Percentiles rank a stretch among this genome's conserved stretches.
Evolutionary conservation across 1,140 invertebrate genomes (phyloP).

Genomic region (Drosophila willistoni): DNA sequence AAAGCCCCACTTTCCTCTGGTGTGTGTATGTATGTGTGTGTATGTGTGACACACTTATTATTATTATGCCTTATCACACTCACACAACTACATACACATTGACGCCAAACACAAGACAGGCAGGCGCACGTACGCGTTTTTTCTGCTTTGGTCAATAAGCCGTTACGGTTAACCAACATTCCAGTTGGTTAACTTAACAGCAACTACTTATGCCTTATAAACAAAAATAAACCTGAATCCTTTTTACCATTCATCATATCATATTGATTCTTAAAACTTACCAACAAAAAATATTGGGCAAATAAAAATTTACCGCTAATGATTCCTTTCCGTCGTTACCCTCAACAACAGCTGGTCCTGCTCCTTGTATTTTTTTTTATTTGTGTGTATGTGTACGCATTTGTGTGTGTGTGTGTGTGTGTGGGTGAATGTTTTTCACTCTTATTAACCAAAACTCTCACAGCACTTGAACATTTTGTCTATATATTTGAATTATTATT

Average conservation of each 20-base stretch:
- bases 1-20: conserved; percentile 33
- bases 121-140: conserved; percentile 20
- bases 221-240: conserved; percentile 3
- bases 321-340: conserved; percentile 37
- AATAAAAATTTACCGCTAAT: conserved; percentile 61
- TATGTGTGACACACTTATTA: conserved; percentile 59
- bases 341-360: conserved; percentile 62
- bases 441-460: conserved; percentile 26
- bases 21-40: conserved; percentile 1
- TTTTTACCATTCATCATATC: conserved; percentile 14
- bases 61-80: conserved; percentile 51
- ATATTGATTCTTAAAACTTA: conserved; percentile 56
- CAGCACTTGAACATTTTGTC: conserved; percentile 20
- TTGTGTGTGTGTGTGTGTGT: conserved; percentile 7
- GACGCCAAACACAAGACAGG: conserved; percentile 1
- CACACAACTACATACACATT: conserved; percentile 17
- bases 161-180: conserved; percentile 14
- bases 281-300: conserved; percentile 19
- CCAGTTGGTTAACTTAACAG: conserved; percentile 8
- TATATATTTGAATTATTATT: not conserved
- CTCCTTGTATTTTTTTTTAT: not conserved
- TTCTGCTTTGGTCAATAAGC: not conserved
- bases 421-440: conserved; percentile 29
- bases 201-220: conserved; percentile 22
- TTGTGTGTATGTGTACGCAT: conserved; percentile 9